These are phyloP conservation scores for Bombylius discolor DNA, from an alignment of 2,888 invertebrate species.

Conservation along the genomic window DNA sequence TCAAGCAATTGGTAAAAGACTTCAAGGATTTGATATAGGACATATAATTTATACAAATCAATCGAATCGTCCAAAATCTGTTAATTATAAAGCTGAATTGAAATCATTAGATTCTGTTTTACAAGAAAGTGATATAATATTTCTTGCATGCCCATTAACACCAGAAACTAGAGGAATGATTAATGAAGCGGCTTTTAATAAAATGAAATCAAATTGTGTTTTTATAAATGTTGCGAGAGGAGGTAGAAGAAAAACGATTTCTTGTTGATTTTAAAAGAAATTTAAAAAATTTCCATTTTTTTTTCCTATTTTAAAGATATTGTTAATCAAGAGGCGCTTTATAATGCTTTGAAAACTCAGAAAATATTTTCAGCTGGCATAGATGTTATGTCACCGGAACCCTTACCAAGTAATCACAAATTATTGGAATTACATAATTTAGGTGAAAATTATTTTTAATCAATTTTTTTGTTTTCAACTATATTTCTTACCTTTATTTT, in stretches of 20 bases:
- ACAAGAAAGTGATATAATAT: conserved; percentile 50
- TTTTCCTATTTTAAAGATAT: conserved; percentile 37
- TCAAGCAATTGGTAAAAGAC: conserved; percentile 55
- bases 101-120: conserved; percentile 47
- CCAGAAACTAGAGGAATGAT: conserved; percentile 53
- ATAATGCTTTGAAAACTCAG: conserved; percentile 57
- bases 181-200: conserved; percentile 48
- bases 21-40: conserved; percentile 54
- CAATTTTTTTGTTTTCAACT: not conserved
- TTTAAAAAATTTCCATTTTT: not conserved
- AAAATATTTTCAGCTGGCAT: conserved; percentile 78
- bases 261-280: not conserved
- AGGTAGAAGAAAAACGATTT: conserved; percentile 23
- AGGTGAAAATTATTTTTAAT: conserved; percentile 38
- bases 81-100: conserved; percentile 43
- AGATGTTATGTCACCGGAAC: conserved; percentile 87
- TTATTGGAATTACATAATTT: conserved; percentile 68
- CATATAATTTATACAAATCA: conserved; percentile 57
- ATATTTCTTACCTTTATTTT: not conserved
- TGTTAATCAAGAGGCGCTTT: conserved; percentile 67
- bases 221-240: conserved; percentile 61
- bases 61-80: conserved; percentile 43
- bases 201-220: conserved; percentile 61
- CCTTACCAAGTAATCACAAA: conserved; percentile 66
- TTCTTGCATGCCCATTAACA: conserved; percentile 48